Evolutionary conservation across 2,888 invertebrate species (phyloP).

Genomic region (Drosophila rellima): DNA sequence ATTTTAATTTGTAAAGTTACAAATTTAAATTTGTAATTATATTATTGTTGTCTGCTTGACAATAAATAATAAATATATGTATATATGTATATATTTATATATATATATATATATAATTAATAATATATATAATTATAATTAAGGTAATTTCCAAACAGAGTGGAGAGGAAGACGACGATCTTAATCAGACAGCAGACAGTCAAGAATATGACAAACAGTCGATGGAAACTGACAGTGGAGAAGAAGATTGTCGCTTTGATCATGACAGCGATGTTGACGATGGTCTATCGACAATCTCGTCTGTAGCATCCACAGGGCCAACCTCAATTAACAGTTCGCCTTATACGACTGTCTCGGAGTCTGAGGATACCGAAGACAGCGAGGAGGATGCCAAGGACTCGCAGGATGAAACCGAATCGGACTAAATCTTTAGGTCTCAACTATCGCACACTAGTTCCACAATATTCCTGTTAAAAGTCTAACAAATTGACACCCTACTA

Average conservation of each 20-base stretch:
- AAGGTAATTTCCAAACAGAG: not conserved
- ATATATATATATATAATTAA: too few relatives aligned
- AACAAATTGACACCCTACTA: not conserved
- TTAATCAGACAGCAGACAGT: not conserved
- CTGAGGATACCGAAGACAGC: conserved; percentile 1
- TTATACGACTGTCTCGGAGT: conserved; percentile 11
- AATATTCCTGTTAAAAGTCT: conserved; percentile 18
- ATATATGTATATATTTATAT: too few relatives aligned
- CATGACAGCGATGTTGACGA: conserved; percentile 16
- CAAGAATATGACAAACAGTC: conserved; percentile 2
- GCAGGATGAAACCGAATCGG: conserved; percentile 27
- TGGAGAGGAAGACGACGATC: not conserved
- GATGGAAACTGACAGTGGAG: conserved; percentile 22
- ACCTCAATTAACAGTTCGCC: conserved; percentile 9
- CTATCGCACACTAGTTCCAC: conserved; percentile 9
- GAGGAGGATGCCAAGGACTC: conserved; percentile 17
- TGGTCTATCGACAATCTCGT: conserved; percentile 3
- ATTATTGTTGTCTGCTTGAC: too few relatives aligned
- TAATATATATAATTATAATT: too few relatives aligned
- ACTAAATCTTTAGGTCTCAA: conserved; percentile 22
- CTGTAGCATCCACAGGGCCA: not conserved
- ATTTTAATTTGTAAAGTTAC: too few relatives aligned
- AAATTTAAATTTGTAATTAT: too few relatives aligned
- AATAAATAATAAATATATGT: too few relatives aligned
- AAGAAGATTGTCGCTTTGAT: conserved; percentile 13